Conservation (phyloP, 2,797 vertebrate species). For the Gadopsis bispinosus region DNA sequence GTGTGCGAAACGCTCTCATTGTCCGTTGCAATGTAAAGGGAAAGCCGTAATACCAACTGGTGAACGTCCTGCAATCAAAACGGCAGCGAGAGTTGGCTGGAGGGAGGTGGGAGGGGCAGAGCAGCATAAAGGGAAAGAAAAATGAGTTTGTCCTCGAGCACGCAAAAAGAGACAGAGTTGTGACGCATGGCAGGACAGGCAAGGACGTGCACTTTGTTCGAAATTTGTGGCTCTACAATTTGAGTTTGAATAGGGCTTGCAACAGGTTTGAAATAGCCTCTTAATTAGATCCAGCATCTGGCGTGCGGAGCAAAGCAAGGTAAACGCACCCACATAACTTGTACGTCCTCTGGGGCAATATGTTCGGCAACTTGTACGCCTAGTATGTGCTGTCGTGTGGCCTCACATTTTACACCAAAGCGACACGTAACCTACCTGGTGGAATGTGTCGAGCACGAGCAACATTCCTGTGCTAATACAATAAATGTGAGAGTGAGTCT, state of each 20-base stretch:
- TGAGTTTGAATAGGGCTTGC: conserved; percentile 31
- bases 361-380: conserved; percentile 14
- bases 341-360: conserved; percentile 48
- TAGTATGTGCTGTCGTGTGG: conserved; percentile 13
- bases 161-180: conserved; percentile 17
- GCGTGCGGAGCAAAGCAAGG: conserved; percentile 1
- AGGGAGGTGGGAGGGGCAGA: background rate
- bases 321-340: conserved; percentile 35
- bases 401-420: conserved; percentile 19
- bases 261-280: conserved; percentile 46
- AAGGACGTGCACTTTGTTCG: conserved; percentile 36
- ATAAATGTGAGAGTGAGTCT: background rate
- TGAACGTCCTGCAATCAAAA: conserved; percentile 49
- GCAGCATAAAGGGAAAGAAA: conserved; percentile 5
- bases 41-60: conserved; percentile 51
- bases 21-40: conserved; percentile 15
- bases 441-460: conserved; percentile 18
- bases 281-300: conserved; percentile 66
- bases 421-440: conserved; percentile 8
- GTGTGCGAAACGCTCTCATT: conserved; percentile 54
- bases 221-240: conserved; percentile 27
- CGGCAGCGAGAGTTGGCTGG: background rate
- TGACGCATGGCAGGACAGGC: conserved; percentile 14
- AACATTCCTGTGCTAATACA: background rate
- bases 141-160: conserved; percentile 21